Base-by-base conservation (phyloP, 2,797 vertebrate genomes). In the Ataeniobius toweri region DNA sequence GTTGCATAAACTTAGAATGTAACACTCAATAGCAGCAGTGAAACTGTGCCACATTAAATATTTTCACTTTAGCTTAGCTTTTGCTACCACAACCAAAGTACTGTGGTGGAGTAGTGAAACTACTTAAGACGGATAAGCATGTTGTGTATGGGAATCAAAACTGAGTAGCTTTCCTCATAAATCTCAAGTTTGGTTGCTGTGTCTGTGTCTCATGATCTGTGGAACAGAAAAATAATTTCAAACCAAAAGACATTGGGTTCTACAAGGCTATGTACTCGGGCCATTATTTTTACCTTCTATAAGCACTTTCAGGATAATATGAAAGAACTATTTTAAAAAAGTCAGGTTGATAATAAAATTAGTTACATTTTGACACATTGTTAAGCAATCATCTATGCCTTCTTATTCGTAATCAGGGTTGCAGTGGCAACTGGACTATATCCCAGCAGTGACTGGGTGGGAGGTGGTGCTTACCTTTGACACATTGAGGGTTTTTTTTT, bases 81-180 rank as follows among this genome's bases (percentile, higher is more conserved):
- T 12, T 7, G 4, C 53, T 22, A 77, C 79, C 83, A 81, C 81
- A 85, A 61, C 67, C 76, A 73, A 77, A 31, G 24, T 3, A 4
- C 41, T 70, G 63, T 0, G 77, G 74, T 78, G 31, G 55, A 55
- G 39, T 68, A 36, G 71, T 72, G 71, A 72, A 71, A 71, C 69
- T 16, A 5, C 41, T 58, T 61, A 6, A 59, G 28, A 76, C 1
- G 6, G 44, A 63, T 1, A 0, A 46, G 0, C 4, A 2, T 6
- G 0, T 44, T 28, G 0, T 39, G 14, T 36, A 55, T 73, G 50
- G 51, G 41, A 53, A 72, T 22, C 65, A n/a, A 55, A 55, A 72
- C 51, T 14, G 13, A 39, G 31, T 12, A 36, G 51, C 28, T 22
- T 39, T 55, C 31, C 72, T 31, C 0, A 5, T 6, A 41, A 26